These are phyloP conservation scores for Micromesistius poutassou DNA, from an alignment of 2,797 vertebrate species.

Conservation along the genomic window DNA sequence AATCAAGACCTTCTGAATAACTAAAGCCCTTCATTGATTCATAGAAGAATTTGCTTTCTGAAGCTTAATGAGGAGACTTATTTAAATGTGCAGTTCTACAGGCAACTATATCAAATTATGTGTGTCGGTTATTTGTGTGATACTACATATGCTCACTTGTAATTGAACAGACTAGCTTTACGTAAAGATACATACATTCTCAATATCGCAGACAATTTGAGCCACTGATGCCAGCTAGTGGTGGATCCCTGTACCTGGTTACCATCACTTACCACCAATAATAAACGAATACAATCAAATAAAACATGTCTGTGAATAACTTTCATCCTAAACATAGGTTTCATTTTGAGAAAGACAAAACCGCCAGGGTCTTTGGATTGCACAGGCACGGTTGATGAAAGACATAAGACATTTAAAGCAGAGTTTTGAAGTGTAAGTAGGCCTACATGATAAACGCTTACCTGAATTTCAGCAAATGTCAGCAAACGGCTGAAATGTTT, in stretches of 20 bases:
- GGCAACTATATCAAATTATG: no score
- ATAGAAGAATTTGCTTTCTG: background rate
- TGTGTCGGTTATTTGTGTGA: no score
- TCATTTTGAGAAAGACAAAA: background rate
- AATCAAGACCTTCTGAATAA: background rate
- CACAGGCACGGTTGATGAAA: background rate
- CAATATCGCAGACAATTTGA: background rate
- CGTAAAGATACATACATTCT: no score
- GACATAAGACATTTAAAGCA: background rate
- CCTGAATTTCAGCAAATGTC: background rate
- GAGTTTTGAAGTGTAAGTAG: background rate
- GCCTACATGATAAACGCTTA: background rate
- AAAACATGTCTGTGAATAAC: background rate
- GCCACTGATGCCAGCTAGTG: background rate
- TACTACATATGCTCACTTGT: no score
- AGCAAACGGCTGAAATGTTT: background rate
- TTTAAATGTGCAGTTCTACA: background rate
- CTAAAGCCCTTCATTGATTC: no score
- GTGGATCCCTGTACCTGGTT: background rate
- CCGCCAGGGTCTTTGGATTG: no score
- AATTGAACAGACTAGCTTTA: no score
- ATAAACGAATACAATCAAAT: background rate
- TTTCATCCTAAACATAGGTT: background rate
- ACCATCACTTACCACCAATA: background rate
- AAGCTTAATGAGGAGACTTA: background rate